Evolutionary conservation across 2,797 vertebrate genomes (phyloP), one percentile per base, ranked within the genome.

Genomic region (Sorex maritimensis): DNA sequence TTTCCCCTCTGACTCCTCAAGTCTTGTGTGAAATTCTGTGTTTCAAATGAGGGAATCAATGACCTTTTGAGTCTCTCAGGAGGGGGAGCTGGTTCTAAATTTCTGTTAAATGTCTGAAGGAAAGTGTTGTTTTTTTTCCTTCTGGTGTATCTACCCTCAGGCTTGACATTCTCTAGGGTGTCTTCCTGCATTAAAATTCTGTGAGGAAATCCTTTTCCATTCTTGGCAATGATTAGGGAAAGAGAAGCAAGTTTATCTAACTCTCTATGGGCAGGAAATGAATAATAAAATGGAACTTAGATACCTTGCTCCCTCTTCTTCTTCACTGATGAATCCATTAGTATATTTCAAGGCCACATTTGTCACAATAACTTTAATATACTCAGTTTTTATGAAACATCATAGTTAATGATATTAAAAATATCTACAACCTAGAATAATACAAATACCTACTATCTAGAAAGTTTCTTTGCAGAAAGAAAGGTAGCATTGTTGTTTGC

Each of bases 101-200:
- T 74, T 92, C 69, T 78, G 65, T 55, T 46, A 28, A 90, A 75
- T 58, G 26, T 80, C 34, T 93, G 41, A 58, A 69, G 55, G 19
- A 5, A 1, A 26, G 44, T 3, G 1, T 11, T 46, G 1, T 7
- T 9, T 11, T 58, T 26, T 86, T 91, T 77, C 44, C 67, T 83
- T 4, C 58, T 91, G 26, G 6, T 69, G 84, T 75, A 81, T 71
- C 81, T 83, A 41, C 24, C 63, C 52, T 85, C 49, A 75, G 69
- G 65, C 55, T 80, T 89, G 28, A 88, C 68, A 74, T 91, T 95
- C 92, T 88, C 78, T 86, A 80, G 30, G 67, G 44, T 73, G 90
- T 17, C 17, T 93, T 87, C 67, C 28, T 91, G 38, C 71, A 92
- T 94, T 93, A 91, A 92, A 68, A 91, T 92, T 86, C 92, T 65